Conservation (phyloP, 2,113 vertebrate genomes). For the Mellivora capensis region DNA sequence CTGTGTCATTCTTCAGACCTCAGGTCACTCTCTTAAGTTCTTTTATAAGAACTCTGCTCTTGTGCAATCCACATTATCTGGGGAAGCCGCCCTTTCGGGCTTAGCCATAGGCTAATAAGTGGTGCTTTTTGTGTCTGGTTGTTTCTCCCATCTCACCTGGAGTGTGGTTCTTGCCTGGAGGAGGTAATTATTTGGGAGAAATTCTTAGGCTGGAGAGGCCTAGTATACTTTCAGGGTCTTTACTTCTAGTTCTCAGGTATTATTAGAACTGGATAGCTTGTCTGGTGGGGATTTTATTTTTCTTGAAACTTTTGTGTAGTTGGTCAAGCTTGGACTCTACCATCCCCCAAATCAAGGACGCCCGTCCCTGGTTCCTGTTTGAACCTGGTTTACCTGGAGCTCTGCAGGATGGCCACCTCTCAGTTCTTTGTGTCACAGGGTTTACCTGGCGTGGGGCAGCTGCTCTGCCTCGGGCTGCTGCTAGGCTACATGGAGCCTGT, state of each 20-base stretch:
- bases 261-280: not conserved
- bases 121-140: not conserved
- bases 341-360: no score
- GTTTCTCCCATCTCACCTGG: not conserved
- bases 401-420: not conserved
- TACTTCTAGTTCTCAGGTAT: not conserved
- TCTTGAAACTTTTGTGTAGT: not conserved
- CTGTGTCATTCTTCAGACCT: not conserved
- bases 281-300: not conserved
- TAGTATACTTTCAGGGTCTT: not conserved
- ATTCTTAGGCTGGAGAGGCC: not conserved
- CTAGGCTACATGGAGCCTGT: not conserved
- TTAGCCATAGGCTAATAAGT: not conserved
- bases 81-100: rapidly evolving
- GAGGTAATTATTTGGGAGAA: not conserved
- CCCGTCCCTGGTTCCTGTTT: not conserved
- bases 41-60: not conserved
- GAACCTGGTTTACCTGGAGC: not conserved
- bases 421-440: not conserved
- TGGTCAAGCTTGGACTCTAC: not conserved
- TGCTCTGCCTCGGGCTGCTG: not conserved
- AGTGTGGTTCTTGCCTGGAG: not conserved
- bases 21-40: not conserved
- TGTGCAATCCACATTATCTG: not conserved
- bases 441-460: not conserved